These are phyloP conservation scores for Protophormia terraenovae DNA, from an alignment of 2,888 invertebrate genomes.

Conservation along the genomic window DNA sequence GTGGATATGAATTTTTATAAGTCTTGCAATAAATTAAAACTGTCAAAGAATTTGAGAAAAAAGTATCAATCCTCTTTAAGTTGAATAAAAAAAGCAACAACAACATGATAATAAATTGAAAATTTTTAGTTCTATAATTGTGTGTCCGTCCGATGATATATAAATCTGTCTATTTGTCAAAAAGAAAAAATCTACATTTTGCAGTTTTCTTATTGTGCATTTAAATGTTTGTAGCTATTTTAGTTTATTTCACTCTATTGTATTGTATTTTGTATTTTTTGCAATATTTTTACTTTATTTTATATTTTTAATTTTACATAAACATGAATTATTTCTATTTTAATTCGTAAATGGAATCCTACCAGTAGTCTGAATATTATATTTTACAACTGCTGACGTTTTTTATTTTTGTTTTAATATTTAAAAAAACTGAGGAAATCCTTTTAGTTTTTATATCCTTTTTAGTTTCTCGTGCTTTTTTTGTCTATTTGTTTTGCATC, in stretches of 20 bases:
- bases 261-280: slow-evolving; percentile 28
- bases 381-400: slow-evolving; percentile 10
- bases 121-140: slow-evolving; percentile 48
- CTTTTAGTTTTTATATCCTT: slow-evolving; percentile 46
- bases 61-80: slow-evolving; percentile 12
- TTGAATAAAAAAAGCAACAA: not conserved
- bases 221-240: slow-evolving; percentile 14
- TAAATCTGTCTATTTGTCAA: slow-evolving; percentile 31
- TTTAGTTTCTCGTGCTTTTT: slow-evolving; percentile 41
- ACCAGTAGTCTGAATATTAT: slow-evolving; percentile 53
- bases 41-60: not conserved
- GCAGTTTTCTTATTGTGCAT: not conserved
- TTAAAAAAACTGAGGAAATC: slow-evolving; percentile 36
- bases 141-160: not conserved
- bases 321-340: slow-evolving; percentile 74
- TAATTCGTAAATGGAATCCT: slow-evolving; percentile 72
- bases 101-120: slow-evolving; percentile 66
- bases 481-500: slow-evolving; percentile 57
- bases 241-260: slow-evolving; percentile 8
- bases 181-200: slow-evolving; percentile 15
- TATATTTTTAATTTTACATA: slow-evolving; percentile 64
- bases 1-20: too few species aligned
- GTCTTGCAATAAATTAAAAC: not conserved
- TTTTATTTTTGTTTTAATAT: slow-evolving; percentile 20
- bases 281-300: slow-evolving; percentile 27